Conservation (phyloP, 2,797 vertebrate species). For the Lateolabrax maculatus region DNA sequence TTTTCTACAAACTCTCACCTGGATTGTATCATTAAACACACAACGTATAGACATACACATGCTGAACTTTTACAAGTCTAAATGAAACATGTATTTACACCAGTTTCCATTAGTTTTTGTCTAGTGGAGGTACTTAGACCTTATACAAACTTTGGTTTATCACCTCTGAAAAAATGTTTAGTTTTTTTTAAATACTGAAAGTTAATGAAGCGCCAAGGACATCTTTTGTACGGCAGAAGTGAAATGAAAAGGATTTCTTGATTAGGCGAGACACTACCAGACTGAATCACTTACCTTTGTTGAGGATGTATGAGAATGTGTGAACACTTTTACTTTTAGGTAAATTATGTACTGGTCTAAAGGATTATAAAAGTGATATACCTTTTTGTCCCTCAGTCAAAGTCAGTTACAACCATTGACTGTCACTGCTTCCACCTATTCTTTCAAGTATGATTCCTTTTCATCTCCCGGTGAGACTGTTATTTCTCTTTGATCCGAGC, state of each 20-base stretch:
- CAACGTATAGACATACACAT: background rate
- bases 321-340: constrained; percentile 44
- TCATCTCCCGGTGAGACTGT: constrained; percentile 4
- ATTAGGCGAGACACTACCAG: constrained; percentile 47
- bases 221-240: constrained; percentile 41
- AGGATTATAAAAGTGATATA: constrained; percentile 15
- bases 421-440: constrained; percentile 12
- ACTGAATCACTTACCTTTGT: constrained; percentile 52
- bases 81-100: background rate
- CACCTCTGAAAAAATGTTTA: background rate
- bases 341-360: constrained; percentile 32
- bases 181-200: constrained; percentile 44
- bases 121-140: constrained; percentile 44
- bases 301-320: constrained; percentile 24
- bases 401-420: constrained; percentile 6
- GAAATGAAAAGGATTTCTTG: constrained; percentile 58
- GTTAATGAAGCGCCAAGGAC: constrained; percentile 70
- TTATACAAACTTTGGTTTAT: constrained; percentile 42
- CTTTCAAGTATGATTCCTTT: constrained; percentile 34
- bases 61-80: background rate
- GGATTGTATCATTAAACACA: background rate
- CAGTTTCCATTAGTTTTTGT: no score
- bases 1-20: background rate
- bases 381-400: constrained; percentile 18
- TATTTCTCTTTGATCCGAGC: constrained; percentile 4